These are phyloP conservation scores for Ariolimax columbianus DNA, from an alignment of 2,888 invertebrate genomes.

Conservation along the genomic window DNA sequence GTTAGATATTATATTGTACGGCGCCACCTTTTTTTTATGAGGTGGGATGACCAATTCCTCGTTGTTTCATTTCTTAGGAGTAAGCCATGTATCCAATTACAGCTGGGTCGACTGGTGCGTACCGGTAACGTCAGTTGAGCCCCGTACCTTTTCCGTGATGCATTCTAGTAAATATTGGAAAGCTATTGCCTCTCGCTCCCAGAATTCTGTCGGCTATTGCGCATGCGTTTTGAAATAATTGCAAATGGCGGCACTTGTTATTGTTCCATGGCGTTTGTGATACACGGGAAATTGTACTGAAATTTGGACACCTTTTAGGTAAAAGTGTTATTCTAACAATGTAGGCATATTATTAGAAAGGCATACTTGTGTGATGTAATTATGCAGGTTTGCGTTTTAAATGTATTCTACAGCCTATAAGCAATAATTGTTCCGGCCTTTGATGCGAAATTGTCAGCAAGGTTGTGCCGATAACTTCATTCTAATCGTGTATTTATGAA, in stretches of 20 bases:
- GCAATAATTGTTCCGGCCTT: constrained; percentile 33
- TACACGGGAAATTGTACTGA: constrained; percentile 80
- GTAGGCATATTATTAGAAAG: neutral
- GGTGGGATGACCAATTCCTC: no score
- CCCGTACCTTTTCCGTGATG: no score
- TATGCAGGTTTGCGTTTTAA: neutral
- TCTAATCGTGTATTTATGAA: no score
- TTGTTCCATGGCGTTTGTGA: constrained; percentile 92
- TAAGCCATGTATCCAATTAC: no score
- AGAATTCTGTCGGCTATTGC: constrained; percentile 67
- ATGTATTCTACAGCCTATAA: neutral
- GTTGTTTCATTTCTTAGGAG: no score
- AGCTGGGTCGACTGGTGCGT: no score
- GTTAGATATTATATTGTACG: no score
- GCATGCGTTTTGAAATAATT: constrained; percentile 82
- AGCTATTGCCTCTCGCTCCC: constrained; percentile 69
- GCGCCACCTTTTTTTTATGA: no score
- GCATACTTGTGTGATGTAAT: neutral
- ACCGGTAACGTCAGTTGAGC: no score
- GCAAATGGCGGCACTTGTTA: constrained; percentile 99
- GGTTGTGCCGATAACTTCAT: no score
- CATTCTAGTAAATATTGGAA: no score
- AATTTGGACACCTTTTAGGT: constrained; percentile 80
- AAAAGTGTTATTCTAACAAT: constrained; percentile 57
- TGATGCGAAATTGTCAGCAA: constrained; percentile 43